Base-by-base conservation (phyloP, 2,113 vertebrate genomes). In the Dermatemys mawii region DNA sequence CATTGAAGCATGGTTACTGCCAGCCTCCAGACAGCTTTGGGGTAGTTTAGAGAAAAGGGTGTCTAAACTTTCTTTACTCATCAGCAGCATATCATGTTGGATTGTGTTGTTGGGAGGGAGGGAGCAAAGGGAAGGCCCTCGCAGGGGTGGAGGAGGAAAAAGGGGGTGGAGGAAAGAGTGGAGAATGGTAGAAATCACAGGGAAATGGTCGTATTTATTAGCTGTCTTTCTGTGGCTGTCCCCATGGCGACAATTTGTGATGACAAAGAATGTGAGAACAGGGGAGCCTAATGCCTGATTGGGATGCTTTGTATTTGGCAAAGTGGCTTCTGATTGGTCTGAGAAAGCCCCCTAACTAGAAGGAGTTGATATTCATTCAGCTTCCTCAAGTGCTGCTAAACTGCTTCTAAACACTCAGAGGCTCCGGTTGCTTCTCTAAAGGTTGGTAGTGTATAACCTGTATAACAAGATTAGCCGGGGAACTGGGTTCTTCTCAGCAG, bases 291-390 rank as follows among this genome's bases (percentile, higher is more conserved):
- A 98, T 97, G 98, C 99, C 99, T 99, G 98, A 99, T 99, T 98
- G 99, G 98, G 98, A 98, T 96, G 95, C 98, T 99, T 99, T 99
- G 99, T 99, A 98, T 99, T 98, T 98, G 98, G 94, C 98, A 98
- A 98, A 99, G 99, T 98, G 98, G 99, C 99, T 99, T 99, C 99
- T 99, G 99, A 99, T 99, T 99, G 99, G 99, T 98, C 98, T 98
- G 98, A 98, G 98, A 98, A 95, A 98, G 98, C 98, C 98, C 98
- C 99, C 98, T 98, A 99, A 99, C 99, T 99, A 98, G 95, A 98
- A 96, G 97, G 98, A 99, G 98, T 98, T 98, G 99, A 99, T 99
- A 99, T 99, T 99, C 99, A 99, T 99, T 99, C 99, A 99, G 98
- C 98, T 99, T 98, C 98, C 99, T 99, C 98, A 98, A 99, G 99